phyloP scores from a whole-genome alignment of 2,888 invertebrate genomes.

The Ganaspis brasiliensis region DNA sequence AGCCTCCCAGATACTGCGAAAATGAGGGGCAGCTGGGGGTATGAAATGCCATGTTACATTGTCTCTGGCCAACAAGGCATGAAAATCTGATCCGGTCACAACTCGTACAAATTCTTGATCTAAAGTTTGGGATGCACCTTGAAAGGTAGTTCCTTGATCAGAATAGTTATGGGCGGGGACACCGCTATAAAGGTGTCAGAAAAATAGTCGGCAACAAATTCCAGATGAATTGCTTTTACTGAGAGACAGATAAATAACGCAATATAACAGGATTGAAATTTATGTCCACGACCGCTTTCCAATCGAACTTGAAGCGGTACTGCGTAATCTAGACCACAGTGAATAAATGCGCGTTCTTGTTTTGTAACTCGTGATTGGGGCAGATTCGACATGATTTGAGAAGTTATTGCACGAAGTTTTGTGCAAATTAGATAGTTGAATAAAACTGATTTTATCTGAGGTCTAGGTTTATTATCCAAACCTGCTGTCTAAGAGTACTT shows the following conservation, averaged over 20 bases:
- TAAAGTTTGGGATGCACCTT: background rate
- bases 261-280: background rate
- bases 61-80: background rate
- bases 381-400: no score
- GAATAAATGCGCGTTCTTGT: background rate
- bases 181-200: background rate
- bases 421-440: no score
- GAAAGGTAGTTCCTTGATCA: background rate
- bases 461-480: conserved; percentile 39
- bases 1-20: background rate
- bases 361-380: background rate
- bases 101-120: no score
- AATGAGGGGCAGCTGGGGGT: background rate
- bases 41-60: background rate
- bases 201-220: background rate
- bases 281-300: background rate
- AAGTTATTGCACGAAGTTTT: no score
- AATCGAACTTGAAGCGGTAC: background rate
- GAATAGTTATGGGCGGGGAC: background rate
- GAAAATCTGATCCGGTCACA: background rate
- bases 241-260: background rate
- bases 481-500: conserved; percentile 17
- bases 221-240: background rate
- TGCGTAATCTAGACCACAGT: conserved; percentile 1
- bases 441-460: conserved; percentile 9